Base-by-base conservation (phyloP, 1,140 invertebrate species). In the Pseudomyrmex flavicornis region DNA sequence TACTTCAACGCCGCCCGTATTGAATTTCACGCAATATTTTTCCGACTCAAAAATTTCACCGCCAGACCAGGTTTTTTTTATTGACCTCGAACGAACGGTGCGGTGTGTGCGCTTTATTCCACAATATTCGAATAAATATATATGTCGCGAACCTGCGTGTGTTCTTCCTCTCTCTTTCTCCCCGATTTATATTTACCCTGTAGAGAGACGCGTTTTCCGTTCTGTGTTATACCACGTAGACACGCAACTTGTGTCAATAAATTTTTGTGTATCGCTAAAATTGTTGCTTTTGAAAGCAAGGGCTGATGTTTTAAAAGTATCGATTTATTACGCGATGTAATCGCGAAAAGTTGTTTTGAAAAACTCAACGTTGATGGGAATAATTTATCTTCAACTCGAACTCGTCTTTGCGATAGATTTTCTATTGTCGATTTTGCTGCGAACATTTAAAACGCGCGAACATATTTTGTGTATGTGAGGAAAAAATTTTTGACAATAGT, bases 21-120 rank as follows among this genome's bases (percentile, higher is more conserved):
- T 93, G 92, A 94, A 91, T 94, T 94, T 94, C 93, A 94, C 89
- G 88, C 91, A 94, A 94, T 94, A 93, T 94, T 93, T 94, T 93
- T 93, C 92, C 90, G 87, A 65, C 83, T 61, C 86, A 84, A 91
- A 91, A 92, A 88, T 87, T 86, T 91, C 89, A 86, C 50, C 46
- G 35, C 4, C 70, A 48, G 20, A 13, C 35, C 17, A 0, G 17
- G 20, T 83, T 83, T 77, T 68, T 83, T 77, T 68, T 68, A 17
- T 61, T 22, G 26, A 58, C 15, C 54, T 9, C 66, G 54, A 70
- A 48, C n/a, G 22, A 80, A 59, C 35, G 35, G 0, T 35, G 5
- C 35, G 35, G 5, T 35, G 35, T 35, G 35, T 17, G 26, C 35
- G 20, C 35, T 70, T 79, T 22, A 13, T 54, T 22, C 17, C 35